Evolutionary conservation across 2,113 vertebrate species (phyloP), one percentile per base, ranked within the genome.

Genomic region (Atlantisia rogersi): DNA sequence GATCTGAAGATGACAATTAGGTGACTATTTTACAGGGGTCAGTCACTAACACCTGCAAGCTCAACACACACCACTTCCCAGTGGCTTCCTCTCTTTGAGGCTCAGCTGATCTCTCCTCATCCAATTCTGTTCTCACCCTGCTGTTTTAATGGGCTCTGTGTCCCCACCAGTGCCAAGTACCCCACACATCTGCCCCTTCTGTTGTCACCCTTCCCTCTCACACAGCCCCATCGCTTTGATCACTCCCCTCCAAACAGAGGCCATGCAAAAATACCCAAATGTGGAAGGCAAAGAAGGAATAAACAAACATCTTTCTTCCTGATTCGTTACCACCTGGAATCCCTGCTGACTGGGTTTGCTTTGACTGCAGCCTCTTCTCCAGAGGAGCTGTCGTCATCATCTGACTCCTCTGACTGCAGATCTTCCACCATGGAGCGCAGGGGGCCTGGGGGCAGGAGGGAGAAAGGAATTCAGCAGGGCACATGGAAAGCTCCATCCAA

Each of bases 351-450:
- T 1, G 99, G 98, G 93, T 99, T 99, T 12, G 98, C 98, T 97
- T 99, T 99, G 65, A 98, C 96, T 2, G 99, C 97, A 4, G 98
- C 98, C 95, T 99, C 99, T 68, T 99, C 99, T 25, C 99, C 99
- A 0, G 99, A 99, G 68, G 99, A 99, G 93, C 99, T 99, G 97
- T 99, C 99, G 1, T 99, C 99, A 18, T 99, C 99, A 1, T 99
- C 99, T 0, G 99, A 99, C 92, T 99, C 99, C 63, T 99, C 99
- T 0, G 99, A 99, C 97, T 99, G 99, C 92, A 99, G 98, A 90
- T 99, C 98, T 88, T 99, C 99, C 95, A 99, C 99, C 99, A 99
- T 99, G 48, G 99, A 99, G 79, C 99, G 98, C 73, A 99, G 97
- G 0, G 99, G 99, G 10, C 99, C 99, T 99, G 73, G 48, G 39